Percentiles rank a stretch among this genome's conserved stretches.
Evolutionary conservation across 2,113 vertebrate species (phyloP).

Genomic region (Eolophus roseicapilla): DNA sequence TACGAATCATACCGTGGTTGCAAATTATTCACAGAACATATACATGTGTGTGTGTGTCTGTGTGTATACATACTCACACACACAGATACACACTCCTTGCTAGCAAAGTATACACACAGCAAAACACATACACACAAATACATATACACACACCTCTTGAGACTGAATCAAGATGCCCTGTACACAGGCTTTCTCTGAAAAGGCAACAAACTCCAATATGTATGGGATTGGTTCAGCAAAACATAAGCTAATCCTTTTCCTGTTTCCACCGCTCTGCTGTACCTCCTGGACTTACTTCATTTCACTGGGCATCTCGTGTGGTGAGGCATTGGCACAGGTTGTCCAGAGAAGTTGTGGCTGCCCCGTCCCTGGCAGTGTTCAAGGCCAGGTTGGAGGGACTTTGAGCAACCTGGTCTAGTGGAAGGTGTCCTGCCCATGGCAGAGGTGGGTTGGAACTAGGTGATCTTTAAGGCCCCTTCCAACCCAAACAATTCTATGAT

Average conservation of each 20-base stretch:
- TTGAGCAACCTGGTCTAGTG: background rate
- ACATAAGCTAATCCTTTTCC: background rate
- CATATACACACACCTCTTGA: background rate
- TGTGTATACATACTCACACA: fast-evolving
- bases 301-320: background rate
- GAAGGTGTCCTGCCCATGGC: background rate
- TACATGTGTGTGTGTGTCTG: fast-evolving
- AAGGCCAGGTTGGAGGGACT: too few relatives aligned
- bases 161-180: background rate
- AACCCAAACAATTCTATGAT: background rate
- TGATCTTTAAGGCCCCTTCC: background rate
- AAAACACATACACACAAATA: background rate
- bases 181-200: background rate
- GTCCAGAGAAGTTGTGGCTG: background rate
- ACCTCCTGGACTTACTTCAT: background rate
- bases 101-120: background rate
- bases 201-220: background rate
- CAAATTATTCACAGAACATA: background rate
- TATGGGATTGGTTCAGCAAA: background rate
- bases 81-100: background rate
- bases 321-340: background rate
- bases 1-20: background rate
- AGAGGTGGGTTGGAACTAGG: background rate
- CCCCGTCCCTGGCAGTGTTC: too few relatives aligned
- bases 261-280: background rate